Percentiles rank a stretch among this genome's conserved stretches.
Evolutionary conservation across 1,140 invertebrate species (phyloP).

Genomic region (Halyomorpha halys): DNA sequence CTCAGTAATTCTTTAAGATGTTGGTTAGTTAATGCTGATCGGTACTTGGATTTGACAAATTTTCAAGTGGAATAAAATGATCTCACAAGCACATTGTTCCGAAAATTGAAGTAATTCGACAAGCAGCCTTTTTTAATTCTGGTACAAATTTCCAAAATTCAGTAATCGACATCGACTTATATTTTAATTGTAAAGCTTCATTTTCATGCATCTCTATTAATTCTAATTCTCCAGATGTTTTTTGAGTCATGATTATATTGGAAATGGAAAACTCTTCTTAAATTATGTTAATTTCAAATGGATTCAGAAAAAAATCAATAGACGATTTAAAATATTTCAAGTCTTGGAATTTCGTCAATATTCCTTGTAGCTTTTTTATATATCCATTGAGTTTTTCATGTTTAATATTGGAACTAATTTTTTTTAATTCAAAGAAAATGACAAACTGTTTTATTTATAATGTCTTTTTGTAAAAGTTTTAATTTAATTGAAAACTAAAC

Average conservation of each 20-base stretch:
- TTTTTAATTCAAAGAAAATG: constrained; percentile 31
- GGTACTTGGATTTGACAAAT: not conserved
- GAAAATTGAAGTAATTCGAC: no score
- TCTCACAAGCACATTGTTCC: no score
- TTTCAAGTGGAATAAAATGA: no score
- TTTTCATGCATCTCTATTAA: constrained; percentile 24
- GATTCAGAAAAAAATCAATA: no score
- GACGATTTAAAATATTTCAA: constrained; percentile 28
- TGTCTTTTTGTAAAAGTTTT: not conserved
- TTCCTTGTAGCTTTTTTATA: constrained; percentile 11
- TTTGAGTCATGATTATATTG: constrained; percentile 21
- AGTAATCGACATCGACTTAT: no score
- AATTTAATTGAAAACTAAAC: constrained; percentile 12
- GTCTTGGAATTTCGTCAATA: constrained; percentile 21
- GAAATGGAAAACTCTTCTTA: not conserved
- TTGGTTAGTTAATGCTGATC: not conserved
- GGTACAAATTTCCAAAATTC: not conserved
- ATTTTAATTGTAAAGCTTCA: constrained; percentile 10
- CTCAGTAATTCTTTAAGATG: not conserved
- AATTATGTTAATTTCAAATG: constrained; percentile 21
- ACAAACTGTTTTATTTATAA: constrained; percentile 21
- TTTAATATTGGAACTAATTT: constrained; percentile 31
- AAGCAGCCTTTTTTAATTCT: not conserved
- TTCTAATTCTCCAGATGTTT: constrained; percentile 29
- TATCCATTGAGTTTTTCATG: constrained; percentile 29